Percentiles rank a stretch among this genome's conserved stretches.
These are phyloP conservation scores for Euwallacea fornicatus DNA, from an alignment of 1,140 invertebrate genomes.

Conservation along the genomic window DNA sequence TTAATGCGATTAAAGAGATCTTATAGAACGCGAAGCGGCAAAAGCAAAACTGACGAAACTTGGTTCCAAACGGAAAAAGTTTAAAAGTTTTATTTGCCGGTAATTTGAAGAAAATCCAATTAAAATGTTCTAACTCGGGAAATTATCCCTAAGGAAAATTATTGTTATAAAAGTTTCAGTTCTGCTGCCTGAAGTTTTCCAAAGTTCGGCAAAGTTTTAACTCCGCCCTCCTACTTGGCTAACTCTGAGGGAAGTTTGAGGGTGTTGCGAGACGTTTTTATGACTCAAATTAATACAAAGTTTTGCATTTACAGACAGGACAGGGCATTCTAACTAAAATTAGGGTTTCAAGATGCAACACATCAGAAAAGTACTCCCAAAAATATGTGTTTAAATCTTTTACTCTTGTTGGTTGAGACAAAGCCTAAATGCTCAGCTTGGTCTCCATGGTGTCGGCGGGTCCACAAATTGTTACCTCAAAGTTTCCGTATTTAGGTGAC, in stretches of 20 bases:
- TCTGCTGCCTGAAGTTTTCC: constrained; percentile 30
- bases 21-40: constrained; percentile 7
- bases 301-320: constrained; percentile 27
- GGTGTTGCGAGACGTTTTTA: constrained; percentile 18
- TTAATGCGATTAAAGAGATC: constrained; percentile 20
- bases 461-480: no score
- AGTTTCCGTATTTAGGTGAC: no score
- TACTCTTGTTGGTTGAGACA: no score
- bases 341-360: background rate
- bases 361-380: no score
- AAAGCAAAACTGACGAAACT: constrained; percentile 21
- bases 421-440: no score
- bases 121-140: constrained; percentile 40
- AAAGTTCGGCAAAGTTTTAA: constrained; percentile 32
- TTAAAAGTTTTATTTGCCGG: constrained; percentile 39
- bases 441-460: no score
- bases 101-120: constrained; percentile 41
- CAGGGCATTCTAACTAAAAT: constrained; percentile 3
- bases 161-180: constrained; percentile 41
- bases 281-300: constrained; percentile 26
- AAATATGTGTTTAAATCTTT: no score
- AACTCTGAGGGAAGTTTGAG: constrained; percentile 22
- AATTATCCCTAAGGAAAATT: constrained; percentile 42
- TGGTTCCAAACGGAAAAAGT: constrained; percentile 27
- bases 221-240: constrained; percentile 3